A percentile compares a stretch with the other conserved stretches of the same genome.
Evolutionary conservation across 2,888 invertebrate genomes (phyloP).

Genomic region (Meteorus colon): DNA sequence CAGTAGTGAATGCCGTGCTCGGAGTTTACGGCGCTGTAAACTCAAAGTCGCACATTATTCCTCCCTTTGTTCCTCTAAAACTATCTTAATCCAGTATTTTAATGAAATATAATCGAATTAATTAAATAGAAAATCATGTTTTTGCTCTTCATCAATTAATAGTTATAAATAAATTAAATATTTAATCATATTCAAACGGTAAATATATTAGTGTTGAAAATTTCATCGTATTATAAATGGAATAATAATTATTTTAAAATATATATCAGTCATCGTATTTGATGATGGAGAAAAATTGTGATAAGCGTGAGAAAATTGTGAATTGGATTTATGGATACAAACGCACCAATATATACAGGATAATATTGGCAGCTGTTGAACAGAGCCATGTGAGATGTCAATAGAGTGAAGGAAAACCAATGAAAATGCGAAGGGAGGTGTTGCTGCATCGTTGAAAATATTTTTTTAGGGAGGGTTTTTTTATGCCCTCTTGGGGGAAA

Average conservation of each 20-base stretch:
- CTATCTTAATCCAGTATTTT: neutral
- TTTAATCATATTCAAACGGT: neutral
- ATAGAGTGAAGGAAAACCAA: neutral
- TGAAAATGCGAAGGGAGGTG: conserved; percentile 9
- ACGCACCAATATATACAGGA: conserved; percentile 41
- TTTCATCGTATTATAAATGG: neutral
- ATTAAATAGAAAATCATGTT: neutral
- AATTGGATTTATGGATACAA: conserved; percentile 36
- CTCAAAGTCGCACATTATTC: conserved; percentile 11
- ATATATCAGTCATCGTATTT: conserved; percentile 8
- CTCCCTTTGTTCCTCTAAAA: conserved; percentile 5
- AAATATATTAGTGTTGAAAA: neutral
- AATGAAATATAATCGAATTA: conserved; percentile 5
- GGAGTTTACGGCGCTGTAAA: conserved; percentile 45
- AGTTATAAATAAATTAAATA: neutral
- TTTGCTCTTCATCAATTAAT: conserved; percentile 10
- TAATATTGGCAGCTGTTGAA: conserved; percentile 46
- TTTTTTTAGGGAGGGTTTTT: too few relatives aligned
- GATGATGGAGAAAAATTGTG: neutral
- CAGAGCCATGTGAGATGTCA: conserved; percentile 25
- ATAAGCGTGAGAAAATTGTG: conserved; percentile 25
- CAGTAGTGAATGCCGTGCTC: conserved; percentile 70
- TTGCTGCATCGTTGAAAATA: conserved; percentile 22
- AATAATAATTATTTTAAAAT: conserved; percentile 5
- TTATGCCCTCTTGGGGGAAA: too few relatives aligned